A percentile compares a stretch with the other conserved stretches of the same genome.
Evolutionary conservation across 2,888 invertebrate species (phyloP).

Genomic region (Tanaodytes sp.): DNA sequence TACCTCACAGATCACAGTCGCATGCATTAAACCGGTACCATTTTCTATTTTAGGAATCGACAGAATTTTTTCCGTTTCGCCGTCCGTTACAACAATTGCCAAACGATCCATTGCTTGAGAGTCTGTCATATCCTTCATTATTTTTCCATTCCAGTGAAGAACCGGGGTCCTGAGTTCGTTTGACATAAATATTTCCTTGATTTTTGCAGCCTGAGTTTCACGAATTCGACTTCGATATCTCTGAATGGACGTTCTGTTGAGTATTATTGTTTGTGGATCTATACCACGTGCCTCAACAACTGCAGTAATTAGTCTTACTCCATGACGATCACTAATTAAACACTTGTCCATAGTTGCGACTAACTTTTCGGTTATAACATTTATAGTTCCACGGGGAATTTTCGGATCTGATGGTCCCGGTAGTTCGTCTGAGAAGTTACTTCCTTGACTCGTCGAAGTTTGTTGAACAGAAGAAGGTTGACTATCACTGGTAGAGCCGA

Average conservation of each 20-base stretch:
- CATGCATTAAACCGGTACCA: conserved; percentile 33
- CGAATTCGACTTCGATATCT: conserved; percentile 33
- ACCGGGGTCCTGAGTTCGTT: conserved; percentile 24
- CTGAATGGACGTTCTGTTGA: conserved; percentile 45
- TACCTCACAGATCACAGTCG: conserved; percentile 29
- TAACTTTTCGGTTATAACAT: conserved; percentile 47
- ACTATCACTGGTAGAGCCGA: conserved; percentile 17
- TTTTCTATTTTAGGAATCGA: conserved; percentile 31
- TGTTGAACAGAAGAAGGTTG: too few relatives aligned
- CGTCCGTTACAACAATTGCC: too few relatives aligned
- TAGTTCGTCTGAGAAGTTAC: conserved; percentile 9
- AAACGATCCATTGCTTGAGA: conserved; percentile 27
- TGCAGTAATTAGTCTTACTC: conserved; percentile 38
- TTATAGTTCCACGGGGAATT: conserved; percentile 33
- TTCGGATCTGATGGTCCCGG: conserved; percentile 23
- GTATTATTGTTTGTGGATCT: conserved; percentile 18
- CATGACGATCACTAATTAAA: conserved; percentile 43
- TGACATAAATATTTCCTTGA: conserved; percentile 25
- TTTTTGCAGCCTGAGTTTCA: conserved; percentile 21
- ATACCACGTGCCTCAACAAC: conserved; percentile 36
- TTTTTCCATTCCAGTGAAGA: conserved; percentile 41
- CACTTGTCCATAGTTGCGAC: conserved; percentile 49
- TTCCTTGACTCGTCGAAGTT: conserved; percentile 7
- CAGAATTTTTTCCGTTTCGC: conserved; percentile 23
- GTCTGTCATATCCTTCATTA: conserved; percentile 14